Percentiles rank a stretch among this genome's conserved stretches.
Conservation (phyloP, 2,113 vertebrate genomes). For the Callospermophilus lateralis region DNA sequence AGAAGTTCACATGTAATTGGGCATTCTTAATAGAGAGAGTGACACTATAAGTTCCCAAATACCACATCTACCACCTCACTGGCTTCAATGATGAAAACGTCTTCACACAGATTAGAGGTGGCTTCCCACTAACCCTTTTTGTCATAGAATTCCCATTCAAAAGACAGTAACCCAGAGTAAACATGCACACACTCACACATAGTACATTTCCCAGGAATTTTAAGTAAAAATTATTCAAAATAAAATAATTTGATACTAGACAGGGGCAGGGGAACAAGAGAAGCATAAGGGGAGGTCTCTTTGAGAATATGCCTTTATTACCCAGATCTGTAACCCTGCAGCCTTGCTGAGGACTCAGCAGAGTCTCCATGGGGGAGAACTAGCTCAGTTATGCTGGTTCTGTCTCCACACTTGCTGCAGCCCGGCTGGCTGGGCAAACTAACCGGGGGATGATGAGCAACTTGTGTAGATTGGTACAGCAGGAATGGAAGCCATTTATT, state of each 20-base stretch:
- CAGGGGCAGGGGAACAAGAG: rapidly evolving
- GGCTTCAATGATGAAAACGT: too few relatives aligned
- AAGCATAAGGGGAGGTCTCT: rapidly evolving
- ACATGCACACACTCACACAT: background rate
- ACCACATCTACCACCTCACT: too few relatives aligned
- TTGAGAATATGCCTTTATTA: background rate
- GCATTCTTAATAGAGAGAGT: too few relatives aligned
- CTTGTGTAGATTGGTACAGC: too few relatives aligned
- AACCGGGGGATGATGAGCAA: too few relatives aligned
- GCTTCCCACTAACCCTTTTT: background rate
- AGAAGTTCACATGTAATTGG: too few relatives aligned
- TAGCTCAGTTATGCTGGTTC: background rate
- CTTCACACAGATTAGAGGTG: too few relatives aligned
- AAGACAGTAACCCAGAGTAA: background rate
- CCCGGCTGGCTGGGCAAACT: too few relatives aligned
- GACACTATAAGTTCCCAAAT: too few relatives aligned
- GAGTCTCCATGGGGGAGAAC: background rate
- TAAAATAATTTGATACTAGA: background rate
- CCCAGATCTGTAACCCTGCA: too few relatives aligned
- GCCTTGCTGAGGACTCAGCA: background rate
- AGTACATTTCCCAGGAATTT: background rate
- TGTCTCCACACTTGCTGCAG: background rate
- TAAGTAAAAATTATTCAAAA: background rate
- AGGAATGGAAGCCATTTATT: too few relatives aligned
- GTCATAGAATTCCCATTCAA: background rate